These are phyloP conservation scores for Macrosiphum euphorbiae DNA, from an alignment of 2,888 invertebrate genomes.

Conservation along the genomic window DNA sequence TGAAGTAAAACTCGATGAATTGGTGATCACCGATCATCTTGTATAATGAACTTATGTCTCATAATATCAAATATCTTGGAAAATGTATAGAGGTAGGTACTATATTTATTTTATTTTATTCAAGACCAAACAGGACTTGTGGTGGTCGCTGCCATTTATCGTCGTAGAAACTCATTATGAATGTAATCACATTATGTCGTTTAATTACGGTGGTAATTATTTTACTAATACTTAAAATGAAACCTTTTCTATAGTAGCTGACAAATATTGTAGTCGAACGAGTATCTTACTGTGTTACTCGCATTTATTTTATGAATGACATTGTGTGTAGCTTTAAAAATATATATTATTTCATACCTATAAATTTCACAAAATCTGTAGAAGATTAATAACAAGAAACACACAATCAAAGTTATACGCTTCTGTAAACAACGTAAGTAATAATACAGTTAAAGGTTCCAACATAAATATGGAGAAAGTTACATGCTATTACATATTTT, in stretches of 20 bases:
- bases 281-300: neutral
- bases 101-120: neutral
- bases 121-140: neutral
- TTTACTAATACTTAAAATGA: neutral
- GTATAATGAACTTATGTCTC: neutral
- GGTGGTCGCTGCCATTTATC: neutral
- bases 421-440: neutral
- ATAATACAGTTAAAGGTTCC: no score
- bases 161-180: neutral
- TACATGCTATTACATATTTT: neutral
- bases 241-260: neutral
- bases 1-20: no score
- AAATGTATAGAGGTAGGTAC: neutral
- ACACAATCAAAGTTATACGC: neutral
- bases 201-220: neutral
- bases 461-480: neutral
- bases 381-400: neutral
- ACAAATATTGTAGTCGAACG: neutral
- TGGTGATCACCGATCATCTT: neutral
- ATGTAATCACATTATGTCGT: neutral
- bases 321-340: neutral
- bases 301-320: neutral
- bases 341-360: neutral
- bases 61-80: neutral
- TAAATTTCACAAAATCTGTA: neutral